These are phyloP conservation scores for Phodopus roborovskii DNA, from an alignment of 2,113 vertebrate genomes.

Conservation along the genomic window DNA sequence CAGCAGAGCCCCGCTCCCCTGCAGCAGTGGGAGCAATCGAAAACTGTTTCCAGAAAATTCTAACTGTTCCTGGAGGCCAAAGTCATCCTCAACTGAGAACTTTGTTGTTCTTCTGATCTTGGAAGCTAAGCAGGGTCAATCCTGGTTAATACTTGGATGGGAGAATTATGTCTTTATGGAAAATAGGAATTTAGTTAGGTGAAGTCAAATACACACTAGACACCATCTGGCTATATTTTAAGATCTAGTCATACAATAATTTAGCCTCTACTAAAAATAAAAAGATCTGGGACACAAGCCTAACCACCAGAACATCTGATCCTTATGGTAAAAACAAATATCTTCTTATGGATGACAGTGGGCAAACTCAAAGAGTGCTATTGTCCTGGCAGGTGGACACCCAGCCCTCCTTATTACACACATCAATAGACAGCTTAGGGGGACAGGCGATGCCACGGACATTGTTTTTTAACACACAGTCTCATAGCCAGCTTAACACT, in stretches of 20 bases:
- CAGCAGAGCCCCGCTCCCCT: rapidly evolving
- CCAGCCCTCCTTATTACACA: not conserved
- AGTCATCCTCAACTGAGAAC: not conserved
- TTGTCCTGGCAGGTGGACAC: not conserved
- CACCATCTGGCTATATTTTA: not conserved
- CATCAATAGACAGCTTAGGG: not conserved
- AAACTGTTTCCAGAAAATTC: not conserved
- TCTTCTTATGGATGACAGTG: not conserved
- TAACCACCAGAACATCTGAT: not conserved
- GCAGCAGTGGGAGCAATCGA: not conserved
- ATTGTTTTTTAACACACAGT: not conserved
- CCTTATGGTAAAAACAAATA: not conserved
- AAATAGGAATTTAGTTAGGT: not conserved
- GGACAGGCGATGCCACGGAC: not conserved
- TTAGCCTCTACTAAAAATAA: not conserved
- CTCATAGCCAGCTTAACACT: not conserved
- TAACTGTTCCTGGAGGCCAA: not conserved
- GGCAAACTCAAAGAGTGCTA: not conserved
- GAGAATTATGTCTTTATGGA: not conserved
- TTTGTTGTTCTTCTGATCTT: not conserved
- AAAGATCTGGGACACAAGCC: not conserved
- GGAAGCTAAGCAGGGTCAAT: not conserved
- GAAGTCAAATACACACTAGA: slow-evolving; percentile 3
- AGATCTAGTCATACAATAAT: slow-evolving; percentile 15
- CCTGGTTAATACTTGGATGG: not conserved